Percentiles rank a stretch among this genome's conserved stretches.
These are phyloP conservation scores for Mercenaria mercenaria DNA, from an alignment of 1,140 invertebrate genomes.

Conservation along the genomic window DNA sequence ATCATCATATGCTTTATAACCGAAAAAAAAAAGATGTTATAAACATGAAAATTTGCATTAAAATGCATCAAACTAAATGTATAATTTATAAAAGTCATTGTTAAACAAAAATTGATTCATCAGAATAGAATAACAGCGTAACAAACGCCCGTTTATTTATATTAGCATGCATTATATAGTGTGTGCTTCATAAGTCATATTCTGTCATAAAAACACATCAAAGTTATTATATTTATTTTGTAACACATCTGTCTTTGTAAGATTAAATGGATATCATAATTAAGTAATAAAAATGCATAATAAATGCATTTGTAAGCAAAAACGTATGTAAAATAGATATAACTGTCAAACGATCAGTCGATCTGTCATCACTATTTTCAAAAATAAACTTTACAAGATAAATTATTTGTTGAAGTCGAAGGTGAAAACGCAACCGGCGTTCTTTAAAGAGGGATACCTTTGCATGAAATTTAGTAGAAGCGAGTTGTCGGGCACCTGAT, in stretches of 20 bases:
- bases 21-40: neutral
- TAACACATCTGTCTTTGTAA: constrained; percentile 1
- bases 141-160: neutral
- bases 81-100: constrained; percentile 18
- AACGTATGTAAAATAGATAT: neutral
- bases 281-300: constrained; percentile 7
- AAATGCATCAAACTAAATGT: constrained; percentile 25
- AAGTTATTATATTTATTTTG: constrained; percentile 26
- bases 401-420: neutral
- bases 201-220: constrained; percentile 24
- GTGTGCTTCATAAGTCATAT: constrained; percentile 40
- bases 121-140: neutral
- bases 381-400: neutral
- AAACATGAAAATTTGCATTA: neutral
- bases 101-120: constrained; percentile 22
- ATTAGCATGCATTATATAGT: constrained; percentile 25
- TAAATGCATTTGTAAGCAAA: constrained; percentile 13
- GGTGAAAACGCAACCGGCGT: neutral
- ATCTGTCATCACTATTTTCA: neutral
- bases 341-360: neutral
- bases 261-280: constrained; percentile 6
- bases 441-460: no score
- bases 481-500: no score
- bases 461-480: no score
- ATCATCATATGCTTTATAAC: neutral